Percentiles rank a stretch among this genome's conserved stretches.
These are phyloP conservation scores for Suillia variegata DNA, from an alignment of 2,888 invertebrate genomes.

Conservation along the genomic window DNA sequence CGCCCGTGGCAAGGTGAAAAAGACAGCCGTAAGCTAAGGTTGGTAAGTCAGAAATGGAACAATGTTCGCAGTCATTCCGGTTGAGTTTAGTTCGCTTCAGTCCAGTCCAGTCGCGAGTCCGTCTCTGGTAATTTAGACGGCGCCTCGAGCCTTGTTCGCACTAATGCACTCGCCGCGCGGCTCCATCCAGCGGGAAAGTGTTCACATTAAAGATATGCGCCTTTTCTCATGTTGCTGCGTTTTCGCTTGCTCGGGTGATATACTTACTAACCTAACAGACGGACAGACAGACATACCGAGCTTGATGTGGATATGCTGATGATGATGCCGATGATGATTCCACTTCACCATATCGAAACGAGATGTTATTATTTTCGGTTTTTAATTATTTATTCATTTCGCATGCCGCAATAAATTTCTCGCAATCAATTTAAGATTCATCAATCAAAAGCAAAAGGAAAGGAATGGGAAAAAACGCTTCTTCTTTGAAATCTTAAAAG, in stretches of 20 bases:
- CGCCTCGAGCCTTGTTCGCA: slow-evolving; percentile 56
- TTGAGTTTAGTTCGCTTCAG: not conserved
- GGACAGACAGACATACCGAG: no score
- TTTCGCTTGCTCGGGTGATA: no score
- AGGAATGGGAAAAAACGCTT: not conserved
- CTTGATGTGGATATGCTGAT: not conserved
- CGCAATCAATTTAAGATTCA: not conserved
- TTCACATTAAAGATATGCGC: not conserved
- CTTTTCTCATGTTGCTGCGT: not conserved
- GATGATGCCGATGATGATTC: not conserved
- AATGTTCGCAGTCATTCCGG: slow-evolving; percentile 38
- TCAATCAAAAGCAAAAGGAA: not conserved
- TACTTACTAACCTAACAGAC: no score
- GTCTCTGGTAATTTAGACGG: slow-evolving; percentile 57
- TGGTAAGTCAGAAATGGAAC: slow-evolving; percentile 47
- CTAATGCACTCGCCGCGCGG: slow-evolving; percentile 52
- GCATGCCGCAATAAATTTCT: not conserved
- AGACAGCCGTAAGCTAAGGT: slow-evolving; percentile 24
- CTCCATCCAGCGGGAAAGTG: not conserved
- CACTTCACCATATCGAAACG: not conserved
- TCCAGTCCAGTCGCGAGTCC: slow-evolving; percentile 14
- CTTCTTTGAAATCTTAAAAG: no score
- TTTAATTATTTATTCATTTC: not conserved
- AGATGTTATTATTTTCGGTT: no score
- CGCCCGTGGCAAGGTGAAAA: slow-evolving; percentile 21